Base-by-base conservation (phyloP, 2,113 vertebrate species). In the Sminthopsis crassicaudata region DNA sequence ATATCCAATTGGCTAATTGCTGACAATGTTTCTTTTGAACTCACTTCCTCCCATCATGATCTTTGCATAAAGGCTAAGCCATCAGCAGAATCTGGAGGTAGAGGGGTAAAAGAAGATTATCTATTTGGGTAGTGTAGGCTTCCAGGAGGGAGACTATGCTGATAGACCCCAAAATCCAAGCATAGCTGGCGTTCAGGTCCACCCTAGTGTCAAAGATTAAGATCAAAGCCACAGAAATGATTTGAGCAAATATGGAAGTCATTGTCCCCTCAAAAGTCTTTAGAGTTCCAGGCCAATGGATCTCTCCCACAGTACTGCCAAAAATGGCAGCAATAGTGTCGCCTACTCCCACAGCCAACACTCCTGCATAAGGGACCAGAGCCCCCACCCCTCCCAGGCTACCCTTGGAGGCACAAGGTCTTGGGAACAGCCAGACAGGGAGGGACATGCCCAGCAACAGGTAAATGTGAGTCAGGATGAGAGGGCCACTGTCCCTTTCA, bases 261-360 rank as follows among this genome's bases (percentile, higher is more conserved):
- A 99, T 99, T 0, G 99, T 99, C 89, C 99, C 99, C 97, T 99
- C 99, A 92, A 99, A 98, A 10, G 99, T 99, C 98, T 99, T 99
- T 97, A 99, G 99, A 11, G 99, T 99, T 57, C 99, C 99, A 0
- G 99, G 99, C 99, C 99, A 99, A 51, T 98, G 99, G 95, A 99
- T 99, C 96, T 99, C 99, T 0, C 99, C 99, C 98, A 99, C 97
- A 8, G 99, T 99, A 96, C 99, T 99, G 92, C 99, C 99, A 7
- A 99, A 99, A 94, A 99, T 97, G 0, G 99, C 99, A 0, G 99
- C 99, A 91, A 99, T 98, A 0, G 99, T 99, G 96, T 99, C 99
- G 0, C 99, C 99, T 0, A 99, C 98, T 0, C 99, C 99, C 25
- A 99, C 99, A 0, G 99, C 99, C 95, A 99, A 96, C 27, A 99